These are phyloP conservation scores for Homalodisca vitripennis DNA, from an alignment of 1,140 invertebrate genomes.

Conservation along the genomic window DNA sequence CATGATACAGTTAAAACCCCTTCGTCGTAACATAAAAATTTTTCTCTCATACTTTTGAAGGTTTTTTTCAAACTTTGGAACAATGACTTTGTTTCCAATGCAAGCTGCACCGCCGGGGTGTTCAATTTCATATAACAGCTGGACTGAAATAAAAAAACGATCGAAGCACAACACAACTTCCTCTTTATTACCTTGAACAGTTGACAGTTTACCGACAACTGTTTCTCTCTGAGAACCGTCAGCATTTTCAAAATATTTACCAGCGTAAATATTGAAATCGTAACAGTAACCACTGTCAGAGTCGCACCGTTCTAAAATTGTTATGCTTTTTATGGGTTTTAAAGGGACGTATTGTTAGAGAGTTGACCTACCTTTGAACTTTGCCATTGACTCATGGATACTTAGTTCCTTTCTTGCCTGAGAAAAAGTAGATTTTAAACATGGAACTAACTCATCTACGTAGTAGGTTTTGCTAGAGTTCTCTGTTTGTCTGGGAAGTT, in stretches of 20 bases:
- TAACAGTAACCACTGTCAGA: slow-evolving; percentile 41
- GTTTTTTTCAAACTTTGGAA: slow-evolving; percentile 35
- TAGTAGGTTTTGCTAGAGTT: slow-evolving; percentile 39
- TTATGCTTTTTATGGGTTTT: slow-evolving; percentile 46
- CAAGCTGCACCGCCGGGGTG: slow-evolving; percentile 24
- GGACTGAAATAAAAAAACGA: slow-evolving; percentile 26
- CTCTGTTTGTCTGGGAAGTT: slow-evolving; percentile 36
- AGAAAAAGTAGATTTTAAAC: slow-evolving; percentile 38
- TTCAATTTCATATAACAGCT: neutral
- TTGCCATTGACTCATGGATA: slow-evolving; percentile 41
- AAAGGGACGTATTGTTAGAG: slow-evolving; percentile 45
- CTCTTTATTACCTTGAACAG: slow-evolving; percentile 21
- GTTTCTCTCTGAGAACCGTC: slow-evolving; percentile 38
- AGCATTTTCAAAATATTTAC: slow-evolving; percentile 35
- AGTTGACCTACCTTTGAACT: slow-evolving; percentile 41
- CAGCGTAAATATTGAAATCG: slow-evolving; percentile 42
- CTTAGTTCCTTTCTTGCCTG: slow-evolving; percentile 25
- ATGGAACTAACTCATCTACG: slow-evolving; percentile 37
- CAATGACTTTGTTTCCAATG: slow-evolving; percentile 30
- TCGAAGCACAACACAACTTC: slow-evolving; percentile 24
- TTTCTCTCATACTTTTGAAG: slow-evolving; percentile 33
- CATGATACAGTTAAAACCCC: slow-evolving; percentile 31
- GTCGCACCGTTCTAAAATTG: slow-evolving; percentile 44
- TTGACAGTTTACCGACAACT: slow-evolving; percentile 40
- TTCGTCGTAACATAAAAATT: slow-evolving; percentile 27